These are phyloP conservation scores for Phymanthus crucifer DNA, from an alignment of 92 coral and sea anemone genomes.

Conservation along the genomic window DNA sequence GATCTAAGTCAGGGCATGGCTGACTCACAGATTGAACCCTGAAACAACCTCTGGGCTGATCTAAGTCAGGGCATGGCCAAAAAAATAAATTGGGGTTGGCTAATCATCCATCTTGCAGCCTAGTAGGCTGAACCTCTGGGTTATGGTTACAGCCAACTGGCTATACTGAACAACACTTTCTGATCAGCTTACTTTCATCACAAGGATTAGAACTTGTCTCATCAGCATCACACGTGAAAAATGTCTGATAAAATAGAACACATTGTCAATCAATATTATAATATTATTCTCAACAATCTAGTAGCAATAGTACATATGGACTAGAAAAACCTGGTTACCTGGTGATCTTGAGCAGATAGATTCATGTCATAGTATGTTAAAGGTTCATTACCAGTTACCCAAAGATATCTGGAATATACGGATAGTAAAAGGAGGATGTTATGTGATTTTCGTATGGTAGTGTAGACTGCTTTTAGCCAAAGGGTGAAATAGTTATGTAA, in stretches of 20 bases:
- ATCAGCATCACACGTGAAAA: conserved; percentile 94
- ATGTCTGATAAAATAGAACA: conserved; percentile 55
- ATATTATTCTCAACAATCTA: too few relatives aligned
- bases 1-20: too few relatives aligned
- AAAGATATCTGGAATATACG: conserved; percentile 66
- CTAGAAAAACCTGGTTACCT: conserved; percentile 51
- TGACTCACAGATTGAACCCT: too few relatives aligned
- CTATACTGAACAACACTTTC: background rate
- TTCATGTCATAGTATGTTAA: conserved; percentile 95
- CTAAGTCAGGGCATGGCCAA: too few relatives aligned
- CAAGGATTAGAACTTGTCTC: conserved; percentile 74
- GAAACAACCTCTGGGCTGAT: too few relatives aligned
- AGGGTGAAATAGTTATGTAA: too few relatives aligned
- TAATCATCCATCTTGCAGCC: too few relatives aligned
- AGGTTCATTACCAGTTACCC: conserved; percentile 97
- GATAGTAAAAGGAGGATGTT: background rate
- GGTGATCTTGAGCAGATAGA: conserved; percentile 97
- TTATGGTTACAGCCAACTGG: too few relatives aligned
- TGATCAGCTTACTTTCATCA: conserved; percentile 70
- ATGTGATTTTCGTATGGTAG: background rate
- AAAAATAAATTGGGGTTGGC: too few relatives aligned
- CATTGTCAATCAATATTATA: background rate
- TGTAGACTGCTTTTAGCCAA: too few relatives aligned
- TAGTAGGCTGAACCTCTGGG: too few relatives aligned
- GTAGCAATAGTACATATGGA: background rate